Evolutionary conservation across 2,113 vertebrate species (phyloP).

Genomic region (Picathartes gymnocephalus): DNA sequence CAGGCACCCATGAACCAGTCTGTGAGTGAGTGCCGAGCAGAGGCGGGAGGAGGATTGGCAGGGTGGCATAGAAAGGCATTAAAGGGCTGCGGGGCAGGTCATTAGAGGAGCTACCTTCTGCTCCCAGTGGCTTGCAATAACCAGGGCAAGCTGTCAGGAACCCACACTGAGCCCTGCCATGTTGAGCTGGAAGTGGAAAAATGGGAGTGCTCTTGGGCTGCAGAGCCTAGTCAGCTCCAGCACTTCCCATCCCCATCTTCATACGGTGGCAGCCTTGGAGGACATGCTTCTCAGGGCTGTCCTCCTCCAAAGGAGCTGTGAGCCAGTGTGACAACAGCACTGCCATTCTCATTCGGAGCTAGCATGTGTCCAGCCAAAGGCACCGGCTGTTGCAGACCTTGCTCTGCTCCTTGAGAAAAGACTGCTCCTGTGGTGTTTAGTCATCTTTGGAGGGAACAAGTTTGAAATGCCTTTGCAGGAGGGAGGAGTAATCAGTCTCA

Average conservation of each 20-base stretch:
- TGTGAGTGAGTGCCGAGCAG: fast-evolving
- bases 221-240: not conserved
- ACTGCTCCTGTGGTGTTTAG: fast-evolving
- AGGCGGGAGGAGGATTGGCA: not conserved
- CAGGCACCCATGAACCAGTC: not conserved
- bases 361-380: fast-evolving
- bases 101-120: not conserved
- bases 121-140: fast-evolving
- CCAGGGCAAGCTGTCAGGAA: not conserved
- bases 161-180: not conserved
- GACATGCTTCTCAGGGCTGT: not conserved
- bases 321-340: not conserved
- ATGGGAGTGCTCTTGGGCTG: not conserved
- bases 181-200: not conserved
- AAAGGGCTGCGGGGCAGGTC: not conserved
- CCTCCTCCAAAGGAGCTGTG: not conserved
- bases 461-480: not conserved
- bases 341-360: fast-evolving
- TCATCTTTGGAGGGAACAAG: not conserved
- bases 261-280: fast-evolving
- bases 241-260: not conserved
- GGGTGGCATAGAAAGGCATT: not conserved
- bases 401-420: not conserved
- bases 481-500: not conserved
- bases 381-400: not conserved